Base-by-base conservation (phyloP, 2,797 vertebrate species). In the Catamblyrhynchus diadema region DNA sequence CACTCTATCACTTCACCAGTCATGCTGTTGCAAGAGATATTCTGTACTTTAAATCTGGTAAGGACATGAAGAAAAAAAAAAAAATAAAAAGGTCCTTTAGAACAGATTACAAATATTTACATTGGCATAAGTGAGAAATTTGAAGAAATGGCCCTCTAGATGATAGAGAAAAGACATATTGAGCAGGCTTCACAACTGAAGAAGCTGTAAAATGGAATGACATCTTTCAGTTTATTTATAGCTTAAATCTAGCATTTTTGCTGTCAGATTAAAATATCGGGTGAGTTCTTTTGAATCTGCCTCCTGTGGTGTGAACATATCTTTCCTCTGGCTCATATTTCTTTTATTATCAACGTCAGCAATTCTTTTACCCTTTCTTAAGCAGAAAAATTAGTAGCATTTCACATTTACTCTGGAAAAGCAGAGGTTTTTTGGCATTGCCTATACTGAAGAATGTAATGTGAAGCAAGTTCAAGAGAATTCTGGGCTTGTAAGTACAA, bases 151-250 rank as follows among this genome's bases (percentile, higher is more conserved):
- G 71, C 56, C 66, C 20, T 81, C 62, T 87, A 6, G 25, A 19
- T 82, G n/a, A 30, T 19, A 75, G 16, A 39, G 32, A 54, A 82
- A 72, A 75, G 32, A 82, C 39, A 80, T 75, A 85, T 22, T 81
- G 86, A 95, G 54, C 15, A 75, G 66, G 22, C 45, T 57, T 72
- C 69, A 71, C 32, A 70, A 72, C 56, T 75, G 71, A 77, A 77
- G 74, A 91, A 91, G 35, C 60, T 94, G 81, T 80, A 82, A 92
- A 93, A 23, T 51, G 41, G 42, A 95, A 77, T 80, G 85, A 37
- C 60, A 85, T 32, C 20, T 78, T 92, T 80, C 48, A 33, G 33
- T 86, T 93, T 95, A 96, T 94, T 95, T 94, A 87, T 94, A 92
- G 54, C 19, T 59, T 42, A 66, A 64, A 51, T 73, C 28, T 65